phyloP scores from a whole-genome alignment of 2,797 vertebrate genomes.

The Dipus sagitta region DNA sequence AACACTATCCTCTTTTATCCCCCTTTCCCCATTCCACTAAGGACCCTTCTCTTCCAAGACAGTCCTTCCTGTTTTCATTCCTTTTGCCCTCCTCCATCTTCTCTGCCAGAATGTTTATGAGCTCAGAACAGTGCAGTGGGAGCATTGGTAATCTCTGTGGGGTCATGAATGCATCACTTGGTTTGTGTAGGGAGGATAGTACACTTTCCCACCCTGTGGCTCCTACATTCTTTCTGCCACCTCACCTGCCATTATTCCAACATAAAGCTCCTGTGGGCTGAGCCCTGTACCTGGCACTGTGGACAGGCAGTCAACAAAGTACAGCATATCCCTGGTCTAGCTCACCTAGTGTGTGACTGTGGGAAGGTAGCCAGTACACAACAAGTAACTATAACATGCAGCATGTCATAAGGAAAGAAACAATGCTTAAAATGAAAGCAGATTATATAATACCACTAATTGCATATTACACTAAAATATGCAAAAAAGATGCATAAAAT shows the following conservation, averaged over 20 bases:
- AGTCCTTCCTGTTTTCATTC: no score
- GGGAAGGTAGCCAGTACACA: background rate
- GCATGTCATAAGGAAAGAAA: background rate
- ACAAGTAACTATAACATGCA: background rate
- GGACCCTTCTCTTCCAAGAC: no score
- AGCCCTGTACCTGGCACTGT: background rate
- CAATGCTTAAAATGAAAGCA: background rate
- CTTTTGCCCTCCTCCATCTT: no score
- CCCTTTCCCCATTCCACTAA: no score
- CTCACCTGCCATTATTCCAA: background rate
- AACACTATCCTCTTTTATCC: no score
- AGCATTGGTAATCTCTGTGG: no score
- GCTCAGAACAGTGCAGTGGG: no score
- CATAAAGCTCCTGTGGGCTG: background rate
- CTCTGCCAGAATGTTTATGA: no score
- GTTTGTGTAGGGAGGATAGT: no score
- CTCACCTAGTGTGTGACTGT: background rate
- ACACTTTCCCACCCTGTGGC: no score
- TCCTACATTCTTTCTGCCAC: no score
- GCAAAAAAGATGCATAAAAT: slow-evolving; percentile 1
- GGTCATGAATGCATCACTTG: no score
- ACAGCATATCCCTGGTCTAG: background rate
- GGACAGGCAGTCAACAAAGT: background rate
- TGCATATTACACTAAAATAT: background rate
- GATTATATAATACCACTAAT: background rate